A percentile compares a stretch with the other conserved stretches of the same genome.
These are phyloP conservation scores for Echinarachnius parma DNA, from an alignment of 53 echinoderm and acorn worm species.

Conservation along the genomic window DNA sequence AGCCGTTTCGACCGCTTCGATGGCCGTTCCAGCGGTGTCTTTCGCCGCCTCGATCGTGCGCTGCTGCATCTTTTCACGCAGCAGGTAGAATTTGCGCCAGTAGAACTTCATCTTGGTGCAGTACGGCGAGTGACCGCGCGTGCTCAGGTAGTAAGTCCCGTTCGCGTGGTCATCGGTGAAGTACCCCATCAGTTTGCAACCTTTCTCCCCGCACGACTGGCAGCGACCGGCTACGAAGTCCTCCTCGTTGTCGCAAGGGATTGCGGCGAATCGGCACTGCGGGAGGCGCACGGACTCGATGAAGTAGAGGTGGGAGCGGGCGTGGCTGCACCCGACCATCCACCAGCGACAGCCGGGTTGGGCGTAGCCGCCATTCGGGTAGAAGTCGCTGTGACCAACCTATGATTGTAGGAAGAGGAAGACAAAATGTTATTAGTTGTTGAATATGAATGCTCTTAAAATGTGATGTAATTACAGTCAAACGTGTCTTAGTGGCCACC, in stretches of 20 bases:
- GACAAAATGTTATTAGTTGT: too few relatives aligned
- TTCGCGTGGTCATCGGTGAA: conserved; percentile 11
- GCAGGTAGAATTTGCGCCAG: conserved; percentile 19
- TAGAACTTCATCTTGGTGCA: conserved; percentile 48
- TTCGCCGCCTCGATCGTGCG: neutral
- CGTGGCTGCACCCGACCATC: conserved; percentile 87
- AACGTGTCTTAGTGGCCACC: too few relatives aligned
- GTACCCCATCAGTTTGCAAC: conserved; percentile 87
- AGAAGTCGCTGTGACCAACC: conserved; percentile 92
- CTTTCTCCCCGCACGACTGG: conserved; percentile 56
- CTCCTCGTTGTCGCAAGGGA: conserved; percentile 58
- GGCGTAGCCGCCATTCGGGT: conserved; percentile 84
- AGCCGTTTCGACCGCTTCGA: too few relatives aligned
- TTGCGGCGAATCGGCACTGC: conserved; percentile 64
- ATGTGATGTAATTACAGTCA: too few relatives aligned
- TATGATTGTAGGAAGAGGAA: conserved; percentile 11
- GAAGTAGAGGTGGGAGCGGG: conserved; percentile 71
- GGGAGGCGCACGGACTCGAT: conserved; percentile 54
- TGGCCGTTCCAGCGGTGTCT: too few relatives aligned
- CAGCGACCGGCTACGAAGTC: conserved; percentile 62
- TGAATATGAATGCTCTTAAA: too few relatives aligned
- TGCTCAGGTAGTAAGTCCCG: conserved; percentile 32
- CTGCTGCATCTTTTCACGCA: neutral
- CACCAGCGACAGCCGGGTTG: conserved; percentile 88
- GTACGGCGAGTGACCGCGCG: conserved; percentile 23